phyloP scores from a whole-genome alignment of 2,113 vertebrate genomes.

The Dolichallabes microphthalmus region DNA sequence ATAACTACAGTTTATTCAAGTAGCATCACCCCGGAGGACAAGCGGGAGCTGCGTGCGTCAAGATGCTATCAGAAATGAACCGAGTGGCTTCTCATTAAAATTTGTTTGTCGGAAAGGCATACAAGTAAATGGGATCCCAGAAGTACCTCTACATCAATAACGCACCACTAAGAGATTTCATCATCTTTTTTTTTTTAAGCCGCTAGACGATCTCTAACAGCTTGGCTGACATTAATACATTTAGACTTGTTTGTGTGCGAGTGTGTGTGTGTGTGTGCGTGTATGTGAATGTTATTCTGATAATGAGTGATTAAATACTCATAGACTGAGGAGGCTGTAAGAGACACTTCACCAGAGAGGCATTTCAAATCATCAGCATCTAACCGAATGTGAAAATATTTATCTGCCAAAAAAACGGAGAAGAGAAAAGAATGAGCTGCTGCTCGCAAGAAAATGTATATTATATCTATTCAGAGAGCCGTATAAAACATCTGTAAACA shows the following conservation, averaged over 20 bases:
- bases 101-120: conserved; percentile 37
- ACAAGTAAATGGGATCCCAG: conserved; percentile 37
- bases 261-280: not conserved
- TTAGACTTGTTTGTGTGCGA: conserved; percentile 5
- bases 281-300: conserved; percentile 36
- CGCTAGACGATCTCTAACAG: conserved; percentile 27
- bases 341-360: conserved; percentile 39
- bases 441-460: not conserved
- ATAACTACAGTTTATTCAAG: conserved; percentile 44
- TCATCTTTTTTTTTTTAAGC: conserved; percentile 35
- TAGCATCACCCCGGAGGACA: conserved; percentile 29
- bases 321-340: conserved; percentile 33
- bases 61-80: conserved; percentile 42
- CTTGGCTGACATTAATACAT: conserved; percentile 37
- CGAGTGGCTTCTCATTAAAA: conserved; percentile 40
- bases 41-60: conserved; percentile 26
- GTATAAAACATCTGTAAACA: not conserved
- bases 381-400: conserved; percentile 38
- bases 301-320: conserved; percentile 52
- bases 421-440: not conserved
- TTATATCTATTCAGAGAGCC: not conserved
- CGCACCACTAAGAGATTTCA: conserved; percentile 45
- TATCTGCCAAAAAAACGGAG: conserved; percentile 17
- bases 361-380: conserved; percentile 46
- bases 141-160: conserved; percentile 44